These are phyloP conservation scores for Lycaon pictus DNA, from an alignment of 2,113 vertebrate species.

Conservation along the genomic window DNA sequence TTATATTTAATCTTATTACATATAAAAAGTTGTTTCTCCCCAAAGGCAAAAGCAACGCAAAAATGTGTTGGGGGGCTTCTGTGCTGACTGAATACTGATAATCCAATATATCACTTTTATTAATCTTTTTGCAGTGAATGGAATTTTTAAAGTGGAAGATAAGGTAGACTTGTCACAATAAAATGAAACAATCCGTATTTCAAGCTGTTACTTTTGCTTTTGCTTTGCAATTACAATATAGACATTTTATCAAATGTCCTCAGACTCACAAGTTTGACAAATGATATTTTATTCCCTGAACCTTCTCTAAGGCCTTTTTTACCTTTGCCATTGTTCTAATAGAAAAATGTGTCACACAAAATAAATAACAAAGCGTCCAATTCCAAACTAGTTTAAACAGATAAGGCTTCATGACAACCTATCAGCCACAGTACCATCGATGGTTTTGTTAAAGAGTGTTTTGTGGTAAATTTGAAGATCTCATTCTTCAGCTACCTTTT, in stretches of 20 bases:
- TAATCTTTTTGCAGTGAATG: constrained; percentile 77
- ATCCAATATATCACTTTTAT: constrained; percentile 78
- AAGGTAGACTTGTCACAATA: constrained; percentile 80
- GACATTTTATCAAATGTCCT: constrained; percentile 76
- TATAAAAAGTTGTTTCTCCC: constrained; percentile 7
- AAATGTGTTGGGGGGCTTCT: constrained; percentile 58
- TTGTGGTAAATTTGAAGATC: not conserved
- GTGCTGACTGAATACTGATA: constrained; percentile 69
- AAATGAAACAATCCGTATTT: constrained; percentile 81
- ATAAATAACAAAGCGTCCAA: constrained; percentile 61
- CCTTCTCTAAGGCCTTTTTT: constrained; percentile 66
- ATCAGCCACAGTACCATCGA: not conserved
- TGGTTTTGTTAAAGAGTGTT: not conserved
- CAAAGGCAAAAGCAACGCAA: constrained; percentile 60
- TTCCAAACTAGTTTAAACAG: constrained; percentile 33
- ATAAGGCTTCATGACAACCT: not conserved
- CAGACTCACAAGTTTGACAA: constrained; percentile 76
- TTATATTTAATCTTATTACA: constrained; percentile 61
- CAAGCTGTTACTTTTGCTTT: constrained; percentile 82
- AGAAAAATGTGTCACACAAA: constrained; percentile 63
- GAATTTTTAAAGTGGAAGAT: constrained; percentile 79
- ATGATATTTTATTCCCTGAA: not conserved
- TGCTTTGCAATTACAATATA: constrained; percentile 79
- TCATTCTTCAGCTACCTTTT: not conserved
- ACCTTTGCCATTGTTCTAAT: constrained; percentile 66